Evolutionary conservation across 2,797 vertebrate species (phyloP), one percentile per base, ranked within the genome.

Genomic region (Distichodus sexfasciatus): DNA sequence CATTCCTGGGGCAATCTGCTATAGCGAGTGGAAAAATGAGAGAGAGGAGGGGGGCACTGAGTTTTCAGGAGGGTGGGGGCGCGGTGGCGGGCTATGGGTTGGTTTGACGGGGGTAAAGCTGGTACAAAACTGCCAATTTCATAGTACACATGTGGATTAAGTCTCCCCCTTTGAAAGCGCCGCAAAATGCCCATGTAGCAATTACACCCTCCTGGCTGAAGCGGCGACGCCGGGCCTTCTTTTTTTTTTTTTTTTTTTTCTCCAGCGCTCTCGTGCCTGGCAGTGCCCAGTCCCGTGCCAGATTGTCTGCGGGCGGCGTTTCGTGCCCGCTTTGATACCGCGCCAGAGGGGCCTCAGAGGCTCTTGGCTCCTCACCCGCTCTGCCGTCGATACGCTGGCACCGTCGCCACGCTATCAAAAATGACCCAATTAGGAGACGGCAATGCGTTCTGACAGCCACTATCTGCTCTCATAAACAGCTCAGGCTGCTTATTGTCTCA

Each of bases 91-190:
- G 38, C 57, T 51, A n/a, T n/a, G n/a, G n/a, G n/a, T n/a, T n/a
- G n/a, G n/a, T 17, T 72, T 63, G 33, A 54, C 43, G 38, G 21
- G 55, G 36, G 24, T 41, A 44, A 38, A 80, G 67, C 61, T 76
- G 82, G 71, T 88, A 90, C 87, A 90, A 91, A 91, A 87, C 84
- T 82, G 83, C 85, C 88, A 89, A 91, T 92, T 91, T 92, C 88
- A 90, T 91, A 90, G 83, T 88, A 88, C 86, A 90, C 86, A 87
- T 91, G 86, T 88, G 90, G 90, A 91, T 91, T 91, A 92, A 85
- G 85, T 83, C 83, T 85, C 84, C 71, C 79, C 82, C 86, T 90
- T 91, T 90, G 87, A 90, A 91, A 86, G 81, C 10, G 67, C 80
- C 82, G 79, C 50, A 82, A 84, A 88, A 88, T 90, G 90, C 89